Percentiles rank a stretch among this genome's conserved stretches.
These are phyloP conservation scores for Platorchestia sp. DNA, from an alignment of 1,140 invertebrate species.

Conservation along the genomic window DNA sequence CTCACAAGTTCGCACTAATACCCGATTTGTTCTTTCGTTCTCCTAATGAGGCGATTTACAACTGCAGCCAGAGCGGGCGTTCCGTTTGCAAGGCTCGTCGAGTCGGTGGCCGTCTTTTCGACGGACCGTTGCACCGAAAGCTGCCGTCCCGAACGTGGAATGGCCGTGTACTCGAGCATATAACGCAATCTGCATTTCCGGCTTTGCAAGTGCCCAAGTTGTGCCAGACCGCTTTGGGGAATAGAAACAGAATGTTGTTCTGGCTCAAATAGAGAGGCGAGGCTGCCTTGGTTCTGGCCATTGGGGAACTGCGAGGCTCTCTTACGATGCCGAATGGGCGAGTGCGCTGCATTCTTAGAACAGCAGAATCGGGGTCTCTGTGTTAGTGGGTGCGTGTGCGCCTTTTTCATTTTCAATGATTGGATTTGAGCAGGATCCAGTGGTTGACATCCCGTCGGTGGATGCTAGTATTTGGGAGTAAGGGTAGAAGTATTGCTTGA, in stretches of 20 bases:
- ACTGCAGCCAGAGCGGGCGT: neutral
- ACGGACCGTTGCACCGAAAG: neutral
- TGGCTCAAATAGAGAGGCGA: neutral
- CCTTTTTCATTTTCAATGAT: neutral
- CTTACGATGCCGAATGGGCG: neutral
- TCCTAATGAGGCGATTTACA: slow-evolving; percentile 1
- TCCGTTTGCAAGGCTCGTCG: neutral
- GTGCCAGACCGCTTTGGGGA: slow-evolving; percentile 9
- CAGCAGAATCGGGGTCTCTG: neutral
- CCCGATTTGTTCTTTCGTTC: neutral
- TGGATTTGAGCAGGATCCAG: neutral
- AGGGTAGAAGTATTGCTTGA: neutral
- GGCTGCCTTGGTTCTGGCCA: neutral
- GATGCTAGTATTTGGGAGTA: neutral
- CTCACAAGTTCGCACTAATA: neutral
- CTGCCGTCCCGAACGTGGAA: neutral
- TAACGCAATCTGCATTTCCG: slow-evolving; percentile 51
- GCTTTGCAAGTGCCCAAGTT: slow-evolving; percentile 13
- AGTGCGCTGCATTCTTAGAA: neutral
- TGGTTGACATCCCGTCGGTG: neutral
- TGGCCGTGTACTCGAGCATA: slow-evolving; percentile 30
- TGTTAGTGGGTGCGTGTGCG: neutral
- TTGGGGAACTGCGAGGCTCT: neutral
- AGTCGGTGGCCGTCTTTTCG: neutral
- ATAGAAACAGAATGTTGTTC: slow-evolving; percentile 18